Conservation (phyloP, 2,797 vertebrate genomes). For the Mormyrops attenuatus region DNA sequence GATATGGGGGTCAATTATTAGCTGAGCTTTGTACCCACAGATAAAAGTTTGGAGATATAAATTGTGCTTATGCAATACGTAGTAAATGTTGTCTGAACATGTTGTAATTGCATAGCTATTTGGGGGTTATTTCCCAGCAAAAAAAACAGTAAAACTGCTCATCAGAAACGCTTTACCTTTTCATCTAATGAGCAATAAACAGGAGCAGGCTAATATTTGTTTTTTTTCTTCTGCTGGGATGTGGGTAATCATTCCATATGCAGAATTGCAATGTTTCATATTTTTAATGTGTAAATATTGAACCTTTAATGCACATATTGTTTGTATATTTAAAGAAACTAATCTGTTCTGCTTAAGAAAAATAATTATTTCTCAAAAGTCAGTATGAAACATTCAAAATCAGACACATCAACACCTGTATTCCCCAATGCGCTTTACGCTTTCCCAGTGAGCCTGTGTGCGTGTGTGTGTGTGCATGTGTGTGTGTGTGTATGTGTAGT, state of each 20-base stretch:
- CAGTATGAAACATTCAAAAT: neutral
- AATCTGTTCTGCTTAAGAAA: neutral
- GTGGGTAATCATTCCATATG: neutral
- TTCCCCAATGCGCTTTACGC: neutral
- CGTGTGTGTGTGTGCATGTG: neutral
- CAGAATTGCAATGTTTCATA: neutral
- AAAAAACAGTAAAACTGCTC: neutral
- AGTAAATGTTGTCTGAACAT: neutral
- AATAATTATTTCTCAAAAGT: neutral
- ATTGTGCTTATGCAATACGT: neutral
- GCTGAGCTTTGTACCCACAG: neutral
- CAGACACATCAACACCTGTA: neutral
- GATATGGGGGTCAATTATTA: neutral
- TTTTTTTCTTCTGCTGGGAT: neutral
- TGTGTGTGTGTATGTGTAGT: neutral
- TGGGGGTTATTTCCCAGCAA: neutral
- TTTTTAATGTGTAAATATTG: neutral
- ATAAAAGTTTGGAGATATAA: constrained; percentile 3
- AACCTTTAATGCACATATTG: neutral
- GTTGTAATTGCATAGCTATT: neutral
- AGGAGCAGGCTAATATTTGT: neutral
- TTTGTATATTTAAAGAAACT: neutral
- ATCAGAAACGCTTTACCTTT: neutral
- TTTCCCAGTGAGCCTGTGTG: neutral
- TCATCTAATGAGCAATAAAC: neutral